Percentiles rank a stretch among this genome's conserved stretches.
Conservation (phyloP, 2,797 vertebrate genomes). For the Gambusia yucatana region DNA sequence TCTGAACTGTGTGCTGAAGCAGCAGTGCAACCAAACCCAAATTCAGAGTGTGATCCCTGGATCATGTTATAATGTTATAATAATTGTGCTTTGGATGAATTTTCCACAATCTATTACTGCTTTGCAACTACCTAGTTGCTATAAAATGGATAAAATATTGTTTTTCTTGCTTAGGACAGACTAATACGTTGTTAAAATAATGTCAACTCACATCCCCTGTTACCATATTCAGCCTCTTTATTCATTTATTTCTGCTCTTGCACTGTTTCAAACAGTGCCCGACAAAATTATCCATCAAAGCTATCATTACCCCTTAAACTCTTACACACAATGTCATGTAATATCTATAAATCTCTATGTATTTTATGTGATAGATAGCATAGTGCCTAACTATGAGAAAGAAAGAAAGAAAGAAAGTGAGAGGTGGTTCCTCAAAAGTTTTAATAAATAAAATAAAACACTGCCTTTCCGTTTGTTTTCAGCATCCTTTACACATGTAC, state of each 20-base stretch:
- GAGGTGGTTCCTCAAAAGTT: not conserved
- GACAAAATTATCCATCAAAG: not conserved
- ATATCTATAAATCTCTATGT: not conserved
- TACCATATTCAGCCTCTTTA: not conserved
- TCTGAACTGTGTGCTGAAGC: not conserved
- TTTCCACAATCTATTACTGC: not conserved
- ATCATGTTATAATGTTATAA: not conserved
- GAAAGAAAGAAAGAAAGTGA: not conserved
- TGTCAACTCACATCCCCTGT: not conserved
- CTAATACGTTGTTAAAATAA: not conserved
- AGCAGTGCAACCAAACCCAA: slow-evolving; percentile 1
- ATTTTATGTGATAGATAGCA: not conserved
- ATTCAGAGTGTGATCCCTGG: not conserved
- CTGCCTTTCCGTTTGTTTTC: not conserved
- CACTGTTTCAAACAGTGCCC: not conserved
- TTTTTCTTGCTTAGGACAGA: not conserved
- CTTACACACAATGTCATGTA: not conserved
- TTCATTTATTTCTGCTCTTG: not conserved
- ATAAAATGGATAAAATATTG: not conserved
- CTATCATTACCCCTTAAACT: not conserved
- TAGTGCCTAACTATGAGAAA: not conserved
- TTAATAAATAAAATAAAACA: not conserved
- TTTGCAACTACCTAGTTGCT: not conserved
- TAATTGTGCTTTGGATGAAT: not conserved
- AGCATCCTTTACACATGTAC: not conserved